Evolutionary conservation across 2,888 invertebrate genomes (phyloP).

Genomic region (Meta bourneti): DNA sequence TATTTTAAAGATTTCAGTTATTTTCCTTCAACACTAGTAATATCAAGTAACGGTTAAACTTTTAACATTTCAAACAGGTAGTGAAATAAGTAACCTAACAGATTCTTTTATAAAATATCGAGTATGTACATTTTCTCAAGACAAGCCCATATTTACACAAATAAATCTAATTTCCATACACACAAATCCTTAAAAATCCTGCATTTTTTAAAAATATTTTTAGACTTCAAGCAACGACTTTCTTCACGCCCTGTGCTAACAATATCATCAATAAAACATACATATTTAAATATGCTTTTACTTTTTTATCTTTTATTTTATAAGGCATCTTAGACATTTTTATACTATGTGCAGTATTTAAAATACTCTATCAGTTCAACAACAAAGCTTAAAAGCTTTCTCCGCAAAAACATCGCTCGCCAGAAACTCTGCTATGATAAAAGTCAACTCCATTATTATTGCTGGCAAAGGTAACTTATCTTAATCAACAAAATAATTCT

Average conservation of each 20-base stretch:
- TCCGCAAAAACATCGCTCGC: slow-evolving; percentile 17
- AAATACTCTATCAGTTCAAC: slow-evolving; percentile 70
- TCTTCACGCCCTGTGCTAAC: slow-evolving; percentile 50
- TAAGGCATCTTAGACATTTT: slow-evolving; percentile 67
- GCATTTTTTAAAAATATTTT: slow-evolving; percentile 7
- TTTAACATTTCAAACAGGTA: too few relatives aligned
- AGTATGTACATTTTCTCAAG: too few relatives aligned
- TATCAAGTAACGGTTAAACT: too few relatives aligned
- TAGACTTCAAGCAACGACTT: slow-evolving; percentile 12
- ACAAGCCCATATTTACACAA: too few relatives aligned
- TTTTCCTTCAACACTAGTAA: too few relatives aligned
- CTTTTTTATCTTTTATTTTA: slow-evolving; percentile 28
- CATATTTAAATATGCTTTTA: slow-evolving; percentile 52
- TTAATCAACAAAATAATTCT: slow-evolving; percentile 64
- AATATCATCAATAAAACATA: slow-evolving; percentile 61
- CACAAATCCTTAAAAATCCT: slow-evolving; percentile 56
- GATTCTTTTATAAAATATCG: too few relatives aligned
- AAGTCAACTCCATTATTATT: slow-evolving; percentile 33
- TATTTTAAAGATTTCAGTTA: too few relatives aligned
- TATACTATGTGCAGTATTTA: slow-evolving; percentile 74
- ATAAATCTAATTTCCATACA: too few relatives aligned
- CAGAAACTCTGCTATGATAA: slow-evolving; percentile 49
- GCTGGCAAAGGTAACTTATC: slow-evolving; percentile 58
- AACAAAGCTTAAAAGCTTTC: slow-evolving; percentile 58
- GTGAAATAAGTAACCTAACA: too few relatives aligned